Conservation (phyloP, 2,113 vertebrate species). For the Sylvia atricapilla region DNA sequence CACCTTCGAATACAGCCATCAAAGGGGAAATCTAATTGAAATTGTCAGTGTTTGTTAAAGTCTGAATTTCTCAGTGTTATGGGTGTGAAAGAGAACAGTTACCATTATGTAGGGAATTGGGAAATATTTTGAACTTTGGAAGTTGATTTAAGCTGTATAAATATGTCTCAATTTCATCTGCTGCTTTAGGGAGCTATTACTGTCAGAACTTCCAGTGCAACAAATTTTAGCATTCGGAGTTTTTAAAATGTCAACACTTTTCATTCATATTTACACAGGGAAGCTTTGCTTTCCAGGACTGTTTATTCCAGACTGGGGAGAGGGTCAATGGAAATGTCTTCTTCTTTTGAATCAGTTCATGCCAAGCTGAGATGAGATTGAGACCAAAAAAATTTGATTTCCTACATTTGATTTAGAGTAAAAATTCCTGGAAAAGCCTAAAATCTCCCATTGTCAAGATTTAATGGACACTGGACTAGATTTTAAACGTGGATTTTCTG, state of each 20-base stretch:
- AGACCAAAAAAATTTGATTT: background rate
- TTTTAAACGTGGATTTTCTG: background rate
- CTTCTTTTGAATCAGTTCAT: background rate
- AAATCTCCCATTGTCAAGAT: background rate
- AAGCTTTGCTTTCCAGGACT: background rate
- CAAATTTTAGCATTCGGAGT: background rate
- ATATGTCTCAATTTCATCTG: conserved; percentile 4
- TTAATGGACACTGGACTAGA: background rate
- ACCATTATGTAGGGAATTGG: conserved; percentile 16
- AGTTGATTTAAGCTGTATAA: conserved; percentile 13
- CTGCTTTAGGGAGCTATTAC: background rate
- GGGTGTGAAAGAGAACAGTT: background rate
- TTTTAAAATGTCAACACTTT: background rate
- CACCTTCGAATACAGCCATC: background rate
- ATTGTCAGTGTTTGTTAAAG: background rate
- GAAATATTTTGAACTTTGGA: conserved; percentile 2
- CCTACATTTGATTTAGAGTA: background rate
- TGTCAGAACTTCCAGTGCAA: background rate
- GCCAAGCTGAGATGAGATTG: background rate
- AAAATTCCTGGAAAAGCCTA: background rate
- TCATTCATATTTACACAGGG: background rate
- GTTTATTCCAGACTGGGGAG: background rate
- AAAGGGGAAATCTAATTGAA: background rate
- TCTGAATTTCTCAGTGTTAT: background rate
- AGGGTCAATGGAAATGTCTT: background rate